Base-by-base conservation (phyloP, 2,113 vertebrate genomes). In the Callionymus lyra region DNA sequence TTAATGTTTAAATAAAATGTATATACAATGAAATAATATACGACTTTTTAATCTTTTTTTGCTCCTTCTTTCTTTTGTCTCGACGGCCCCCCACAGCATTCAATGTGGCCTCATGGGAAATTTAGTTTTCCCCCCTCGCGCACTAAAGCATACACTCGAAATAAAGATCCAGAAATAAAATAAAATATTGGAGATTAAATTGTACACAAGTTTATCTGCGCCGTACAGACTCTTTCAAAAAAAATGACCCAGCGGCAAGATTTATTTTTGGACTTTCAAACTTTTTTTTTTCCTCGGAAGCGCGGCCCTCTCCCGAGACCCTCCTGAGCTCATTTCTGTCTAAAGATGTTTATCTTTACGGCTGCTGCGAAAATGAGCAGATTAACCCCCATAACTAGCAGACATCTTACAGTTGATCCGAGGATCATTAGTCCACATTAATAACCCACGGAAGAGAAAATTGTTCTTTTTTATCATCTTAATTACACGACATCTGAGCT, bases 351-450 rank as follows among this genome's bases (percentile, higher is more conserved):
- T 73, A 81, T 81, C 81, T 74, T 71, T 33, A 68, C 63, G 64
- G 74, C 59, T 78, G 76, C 63, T 53, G 59, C 56, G 4, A 63
- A 74, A 79, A 74, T 50, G 68, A 76, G 72, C 46, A 83, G 77
- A 80, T 84, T 84, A 83, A 83, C 79, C 79, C 74, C 69, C 33
- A 59, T 71, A 74, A 80, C 76, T 77, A 68, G 76, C 66, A 72
- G 71, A 75, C 72, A 82, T 82, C 73, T 74, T 65, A 56, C 42
- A 74, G 76, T 53, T 81, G 81, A 84, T 80, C 76, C 74, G 67
- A 71, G 76, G 59, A 66, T 83, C 82, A 84, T 83, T 84, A 82
- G 79, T 78, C 79, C 81, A 76, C 77, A 82, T 82, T 83, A 83
- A 82, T 78, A 82, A 80, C 69, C 74, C 77, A 79, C 82, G 72